These are phyloP conservation scores for Chlorodrepanis virens DNA, from an alignment of 2,113 vertebrate genomes.

Conservation along the genomic window DNA sequence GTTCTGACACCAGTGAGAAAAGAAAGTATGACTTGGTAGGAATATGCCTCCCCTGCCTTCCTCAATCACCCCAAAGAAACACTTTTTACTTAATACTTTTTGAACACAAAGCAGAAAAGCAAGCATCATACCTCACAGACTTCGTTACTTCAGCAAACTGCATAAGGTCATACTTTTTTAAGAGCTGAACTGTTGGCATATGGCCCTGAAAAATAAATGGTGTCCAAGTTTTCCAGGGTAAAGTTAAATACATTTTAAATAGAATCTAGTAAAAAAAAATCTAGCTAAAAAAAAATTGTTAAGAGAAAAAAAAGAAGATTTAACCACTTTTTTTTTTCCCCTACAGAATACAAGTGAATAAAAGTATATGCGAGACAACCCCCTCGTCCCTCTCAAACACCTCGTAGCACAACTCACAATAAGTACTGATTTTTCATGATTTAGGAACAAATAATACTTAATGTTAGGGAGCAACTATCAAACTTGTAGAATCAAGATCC, in stretches of 20 bases:
- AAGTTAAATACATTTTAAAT: background rate
- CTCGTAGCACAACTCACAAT: rapidly evolving
- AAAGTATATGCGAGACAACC: background rate
- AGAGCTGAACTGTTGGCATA: conserved; percentile 91
- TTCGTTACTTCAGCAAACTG: conserved; percentile 95
- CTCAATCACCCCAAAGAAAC: background rate
- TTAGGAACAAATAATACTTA: background rate
- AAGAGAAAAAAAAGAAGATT: background rate
- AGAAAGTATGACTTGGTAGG: background rate
- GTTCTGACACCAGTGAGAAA: background rate
- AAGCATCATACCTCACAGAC: conserved; percentile 83
- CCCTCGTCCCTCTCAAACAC: background rate
- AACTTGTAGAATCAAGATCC: background rate
- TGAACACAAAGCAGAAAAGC: background rate
- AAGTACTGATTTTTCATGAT: background rate
- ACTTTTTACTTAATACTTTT: background rate
- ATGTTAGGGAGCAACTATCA: background rate
- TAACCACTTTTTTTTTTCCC: background rate
- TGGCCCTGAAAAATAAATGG: conserved; percentile 82
- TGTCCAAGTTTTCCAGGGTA: background rate
- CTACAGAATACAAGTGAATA: background rate
- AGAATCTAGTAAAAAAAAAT: background rate
- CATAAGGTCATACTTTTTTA: conserved; percentile 94
- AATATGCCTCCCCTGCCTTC: background rate
- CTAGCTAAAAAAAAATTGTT: background rate